Conservation (phyloP, 2,888 invertebrate genomes). For the Acleris literana region DNA sequence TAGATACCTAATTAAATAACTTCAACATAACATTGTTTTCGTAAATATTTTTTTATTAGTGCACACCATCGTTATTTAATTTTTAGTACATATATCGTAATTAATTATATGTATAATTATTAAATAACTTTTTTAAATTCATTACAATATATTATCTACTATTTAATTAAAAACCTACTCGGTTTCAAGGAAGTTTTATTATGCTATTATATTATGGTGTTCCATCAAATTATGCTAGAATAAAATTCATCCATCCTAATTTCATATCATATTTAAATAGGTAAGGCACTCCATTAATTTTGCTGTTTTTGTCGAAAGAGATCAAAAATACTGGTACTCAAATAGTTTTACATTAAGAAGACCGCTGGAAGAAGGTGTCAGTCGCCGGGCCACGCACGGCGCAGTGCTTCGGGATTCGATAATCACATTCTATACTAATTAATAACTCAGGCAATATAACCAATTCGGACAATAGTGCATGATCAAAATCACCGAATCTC, state of each 20-base stretch:
- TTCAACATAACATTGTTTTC: conserved; percentile 48
- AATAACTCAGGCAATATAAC: conserved; percentile 4
- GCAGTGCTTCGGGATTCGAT: conserved; percentile 4
- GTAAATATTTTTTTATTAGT: conserved; percentile 51
- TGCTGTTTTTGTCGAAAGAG: conserved; percentile 75
- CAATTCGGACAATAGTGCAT: conserved; percentile 11
- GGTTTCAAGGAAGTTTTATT: conserved; percentile 72
- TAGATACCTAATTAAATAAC: conserved; percentile 31
- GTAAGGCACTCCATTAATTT: conserved; percentile 84
- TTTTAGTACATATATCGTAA: conserved; percentile 41
- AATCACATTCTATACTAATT: conserved; percentile 9
- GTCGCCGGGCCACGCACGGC: conserved; percentile 40
- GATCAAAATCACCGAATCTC: conserved; percentile 24
- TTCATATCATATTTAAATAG: conserved; percentile 81
- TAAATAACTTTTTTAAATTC: conserved; percentile 67
- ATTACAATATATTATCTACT: conserved; percentile 65
- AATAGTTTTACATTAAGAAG: conserved; percentile 66
- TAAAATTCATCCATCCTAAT: conserved; percentile 81
- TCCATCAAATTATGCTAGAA: conserved; percentile 82
- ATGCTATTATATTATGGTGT: conserved; percentile 80
- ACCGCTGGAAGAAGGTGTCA: conserved; percentile 70
- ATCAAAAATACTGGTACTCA: conserved; percentile 67
- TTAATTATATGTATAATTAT: conserved; percentile 55
- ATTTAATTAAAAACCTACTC: conserved; percentile 64
- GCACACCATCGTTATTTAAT: conserved; percentile 57